A percentile compares a stretch with the other conserved stretches of the same genome.
These are phyloP conservation scores for Polypedilum vanderplanki DNA, from an alignment of 1,140 invertebrate species.

Conservation along the genomic window DNA sequence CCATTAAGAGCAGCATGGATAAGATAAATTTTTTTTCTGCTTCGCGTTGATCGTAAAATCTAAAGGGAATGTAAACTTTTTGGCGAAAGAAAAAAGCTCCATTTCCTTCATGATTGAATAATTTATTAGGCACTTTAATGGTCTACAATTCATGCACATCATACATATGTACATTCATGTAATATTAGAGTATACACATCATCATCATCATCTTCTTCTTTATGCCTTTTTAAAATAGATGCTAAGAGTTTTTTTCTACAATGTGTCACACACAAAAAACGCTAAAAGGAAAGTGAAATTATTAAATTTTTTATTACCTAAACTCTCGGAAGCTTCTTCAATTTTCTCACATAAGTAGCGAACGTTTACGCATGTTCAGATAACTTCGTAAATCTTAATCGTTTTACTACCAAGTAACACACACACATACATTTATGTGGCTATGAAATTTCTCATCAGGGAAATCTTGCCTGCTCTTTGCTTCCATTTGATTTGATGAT, in stretches of 20 bases:
- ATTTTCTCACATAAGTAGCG: too few relatives aligned
- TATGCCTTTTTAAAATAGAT: background rate
- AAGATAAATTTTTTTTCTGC: background rate
- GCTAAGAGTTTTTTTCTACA: background rate
- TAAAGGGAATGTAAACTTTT: background rate
- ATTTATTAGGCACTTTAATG: conserved; percentile 5
- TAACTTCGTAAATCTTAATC: too few relatives aligned
- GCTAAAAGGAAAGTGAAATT: too few relatives aligned
- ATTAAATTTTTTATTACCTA: too few relatives aligned
- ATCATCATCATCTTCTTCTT: background rate
- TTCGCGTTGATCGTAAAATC: background rate
- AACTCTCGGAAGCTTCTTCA: too few relatives aligned
- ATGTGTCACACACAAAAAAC: background rate
- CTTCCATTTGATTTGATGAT: too few relatives aligned
- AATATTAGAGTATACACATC: background rate
- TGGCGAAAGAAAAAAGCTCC: background rate
- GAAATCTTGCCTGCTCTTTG: too few relatives aligned
- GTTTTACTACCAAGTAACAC: too few relatives aligned
- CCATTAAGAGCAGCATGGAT: background rate
- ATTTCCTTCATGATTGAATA: conserved; percentile 4
- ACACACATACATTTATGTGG: too few relatives aligned
- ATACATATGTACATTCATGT: conserved; percentile 1
- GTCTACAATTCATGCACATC: background rate
- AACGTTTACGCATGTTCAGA: too few relatives aligned
- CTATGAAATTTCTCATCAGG: too few relatives aligned